phyloP scores from a whole-genome alignment of 1,140 invertebrate genomes.

The Lordiphosa stackelbergi region DNA sequence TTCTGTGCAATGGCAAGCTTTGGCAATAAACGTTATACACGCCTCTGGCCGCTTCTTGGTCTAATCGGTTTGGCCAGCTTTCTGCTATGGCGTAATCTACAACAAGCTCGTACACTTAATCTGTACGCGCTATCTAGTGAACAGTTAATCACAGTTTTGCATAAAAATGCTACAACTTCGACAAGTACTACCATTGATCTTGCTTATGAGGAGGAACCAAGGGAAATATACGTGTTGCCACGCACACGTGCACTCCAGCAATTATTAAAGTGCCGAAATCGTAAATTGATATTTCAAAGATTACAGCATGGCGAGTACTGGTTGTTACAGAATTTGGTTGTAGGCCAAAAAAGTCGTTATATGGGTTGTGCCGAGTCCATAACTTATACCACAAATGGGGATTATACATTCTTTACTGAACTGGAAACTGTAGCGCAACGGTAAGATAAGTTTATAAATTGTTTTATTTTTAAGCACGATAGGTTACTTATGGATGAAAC shows the following conservation, averaged over 20 bases:
- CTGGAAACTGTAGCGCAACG: slow-evolving; percentile 85
- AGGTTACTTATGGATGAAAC: too few species aligned
- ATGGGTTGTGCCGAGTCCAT: slow-evolving; percentile 87
- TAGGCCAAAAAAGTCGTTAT: slow-evolving; percentile 78
- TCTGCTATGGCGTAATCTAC: slow-evolving; percentile 31
- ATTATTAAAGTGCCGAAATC: slow-evolving; percentile 81
- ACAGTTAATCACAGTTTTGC: not conserved
- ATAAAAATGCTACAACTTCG: too few species aligned
- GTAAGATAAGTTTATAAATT: too few species aligned
- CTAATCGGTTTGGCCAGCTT: slow-evolving; percentile 18
- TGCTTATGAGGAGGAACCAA: not conserved
- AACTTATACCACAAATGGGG: slow-evolving; percentile 94
- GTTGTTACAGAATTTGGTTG: slow-evolving; percentile 91
- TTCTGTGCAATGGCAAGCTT: slow-evolving; percentile 1
- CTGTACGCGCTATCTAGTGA: not conserved
- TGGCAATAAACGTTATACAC: slow-evolving; percentile 14
- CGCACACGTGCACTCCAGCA: slow-evolving; percentile 31
- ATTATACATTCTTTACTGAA: slow-evolving; percentile 93
- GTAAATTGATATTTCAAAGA: slow-evolving; percentile 79
- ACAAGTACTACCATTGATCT: too few species aligned
- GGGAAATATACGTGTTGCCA: not conserved
- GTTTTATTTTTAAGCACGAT: too few species aligned
- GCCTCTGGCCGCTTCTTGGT: slow-evolving; percentile 21
- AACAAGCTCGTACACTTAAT: slow-evolving; percentile 2
- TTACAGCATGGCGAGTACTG: slow-evolving; percentile 89